A percentile compares a stretch with the other conserved stretches of the same genome.
Evolutionary conservation across 2,113 vertebrate genomes (phyloP).

Genomic region (Gymnorhina tibicen): DNA sequence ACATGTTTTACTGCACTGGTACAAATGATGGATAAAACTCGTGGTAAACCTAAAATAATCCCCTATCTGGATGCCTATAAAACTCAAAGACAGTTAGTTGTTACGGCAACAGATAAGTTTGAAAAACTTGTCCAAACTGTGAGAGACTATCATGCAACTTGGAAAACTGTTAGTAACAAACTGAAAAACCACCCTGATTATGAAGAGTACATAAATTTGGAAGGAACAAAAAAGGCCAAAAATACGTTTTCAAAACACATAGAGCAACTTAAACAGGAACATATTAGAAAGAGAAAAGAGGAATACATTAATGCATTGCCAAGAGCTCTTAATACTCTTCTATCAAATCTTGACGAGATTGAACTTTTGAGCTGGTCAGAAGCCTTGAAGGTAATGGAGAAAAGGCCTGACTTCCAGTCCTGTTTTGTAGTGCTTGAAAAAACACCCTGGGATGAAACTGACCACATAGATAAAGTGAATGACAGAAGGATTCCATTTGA

Average conservation of each 20-base stretch:
- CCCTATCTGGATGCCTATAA: constrained; percentile 96
- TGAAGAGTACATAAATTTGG: constrained; percentile 93
- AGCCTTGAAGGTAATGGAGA: constrained; percentile 89
- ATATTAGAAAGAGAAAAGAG: constrained; percentile 91
- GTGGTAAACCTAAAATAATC: constrained; percentile 95
- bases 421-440: constrained; percentile 93
- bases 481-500: constrained; percentile 97
- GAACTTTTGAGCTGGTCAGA: constrained; percentile 91
- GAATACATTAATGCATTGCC: constrained; percentile 95
- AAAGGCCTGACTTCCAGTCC: constrained; percentile 88
- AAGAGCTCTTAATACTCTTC: constrained; percentile 90
- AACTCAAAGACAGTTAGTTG: constrained; percentile 90
- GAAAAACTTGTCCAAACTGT: constrained; percentile 92
- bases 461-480: constrained; percentile 92
- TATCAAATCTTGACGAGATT: constrained; percentile 91
- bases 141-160: constrained; percentile 94
- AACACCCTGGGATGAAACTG: constrained; percentile 95
- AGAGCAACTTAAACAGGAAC: constrained; percentile 94
- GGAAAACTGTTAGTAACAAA: constrained; percentile 91
- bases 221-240: constrained; percentile 92
- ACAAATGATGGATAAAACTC: constrained; percentile 96
- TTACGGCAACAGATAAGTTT: constrained; percentile 89
- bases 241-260: constrained; percentile 94
- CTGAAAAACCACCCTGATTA: constrained; percentile 93
- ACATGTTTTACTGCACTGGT: constrained; percentile 92